phyloP scores from a whole-genome alignment of 2,888 invertebrate species.

The Lasioglossum malachurum region DNA sequence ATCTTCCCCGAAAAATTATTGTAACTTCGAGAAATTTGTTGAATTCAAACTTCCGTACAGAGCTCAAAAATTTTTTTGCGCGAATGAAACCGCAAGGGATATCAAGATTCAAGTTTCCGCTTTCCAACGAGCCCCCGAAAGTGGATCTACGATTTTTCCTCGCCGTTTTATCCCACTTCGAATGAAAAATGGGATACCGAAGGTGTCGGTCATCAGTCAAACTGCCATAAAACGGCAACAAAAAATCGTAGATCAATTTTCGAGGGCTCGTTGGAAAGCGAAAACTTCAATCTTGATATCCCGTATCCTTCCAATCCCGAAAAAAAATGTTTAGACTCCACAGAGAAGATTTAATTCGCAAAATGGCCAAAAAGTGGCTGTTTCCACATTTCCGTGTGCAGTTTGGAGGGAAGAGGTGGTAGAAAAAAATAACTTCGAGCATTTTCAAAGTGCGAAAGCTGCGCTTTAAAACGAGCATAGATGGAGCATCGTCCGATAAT shows the following conservation, averaged over 20 bases:
- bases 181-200: background rate
- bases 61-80: background rate
- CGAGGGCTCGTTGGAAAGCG: background rate
- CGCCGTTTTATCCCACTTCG: background rate
- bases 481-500: background rate
- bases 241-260: background rate
- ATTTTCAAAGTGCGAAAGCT: background rate
- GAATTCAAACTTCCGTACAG: background rate
- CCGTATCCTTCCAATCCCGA: fast-evolving
- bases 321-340: background rate
- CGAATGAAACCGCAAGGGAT: background rate
- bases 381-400: background rate
- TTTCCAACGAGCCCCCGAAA: background rate
- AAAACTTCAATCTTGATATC: background rate
- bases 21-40: no score
- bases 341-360: background rate
- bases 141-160: background rate
- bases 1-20: background rate
- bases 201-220: background rate
- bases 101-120: background rate
- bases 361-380: background rate
- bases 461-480: background rate
- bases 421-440: background rate
- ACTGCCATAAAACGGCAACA: background rate
- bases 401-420: no score